Evolutionary conservation across 2,888 invertebrate genomes (phyloP), one percentile per base, ranked within the genome.

Genomic region (Acanthococcus lagerstroemiae): DNA sequence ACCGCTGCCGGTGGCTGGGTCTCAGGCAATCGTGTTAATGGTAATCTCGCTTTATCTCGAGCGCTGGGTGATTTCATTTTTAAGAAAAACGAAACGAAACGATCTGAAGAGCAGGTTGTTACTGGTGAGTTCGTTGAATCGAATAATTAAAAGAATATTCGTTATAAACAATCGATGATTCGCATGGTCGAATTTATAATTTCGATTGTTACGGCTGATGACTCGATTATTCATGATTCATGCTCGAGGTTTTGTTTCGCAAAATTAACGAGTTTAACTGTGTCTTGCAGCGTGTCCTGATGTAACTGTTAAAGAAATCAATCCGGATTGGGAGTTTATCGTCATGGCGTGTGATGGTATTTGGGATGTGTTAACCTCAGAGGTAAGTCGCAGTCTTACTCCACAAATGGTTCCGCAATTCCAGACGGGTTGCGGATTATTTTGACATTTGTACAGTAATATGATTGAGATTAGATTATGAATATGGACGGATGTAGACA

Each of bases 341-440:
- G 84, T 99, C 44, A 80, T 99, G 72, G 99, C 97, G 0, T 99
- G 97, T 76, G 99, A 99, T 76, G 99, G 99, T 25, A 97, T 99
- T 71, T 99, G 99, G 97, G 99, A 99, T 77, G 97, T 97, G 24
- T 82, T 99, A 81, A 89, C 86, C 56, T 96, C 92, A 77, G 87
- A 91, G 79, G 84, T 83, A 72, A 72, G 73, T 37, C n/a, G n/a
- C n/a, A n/a, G n/a, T n/a, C n/a, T n/a, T n/a, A n/a, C n/a, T n/a
- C n/a, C n/a, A n/a, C n/a, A n/a, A n/a, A n/a, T n/a, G n/a, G n/a
- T n/a, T n/a, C n/a, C n/a, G n/a, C n/a, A n/a, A n/a, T n/a, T n/a
- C n/a, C n/a, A n/a, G n/a, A n/a, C n/a, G n/a, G n/a, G n/a, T n/a
- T n/a, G n/a, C n/a, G n/a, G n/a, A n/a, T n/a, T n/a, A n/a, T n/a